Evolutionary conservation across 2,113 vertebrate species (phyloP).

Genomic region (Oceanodroma tethys): DNA sequence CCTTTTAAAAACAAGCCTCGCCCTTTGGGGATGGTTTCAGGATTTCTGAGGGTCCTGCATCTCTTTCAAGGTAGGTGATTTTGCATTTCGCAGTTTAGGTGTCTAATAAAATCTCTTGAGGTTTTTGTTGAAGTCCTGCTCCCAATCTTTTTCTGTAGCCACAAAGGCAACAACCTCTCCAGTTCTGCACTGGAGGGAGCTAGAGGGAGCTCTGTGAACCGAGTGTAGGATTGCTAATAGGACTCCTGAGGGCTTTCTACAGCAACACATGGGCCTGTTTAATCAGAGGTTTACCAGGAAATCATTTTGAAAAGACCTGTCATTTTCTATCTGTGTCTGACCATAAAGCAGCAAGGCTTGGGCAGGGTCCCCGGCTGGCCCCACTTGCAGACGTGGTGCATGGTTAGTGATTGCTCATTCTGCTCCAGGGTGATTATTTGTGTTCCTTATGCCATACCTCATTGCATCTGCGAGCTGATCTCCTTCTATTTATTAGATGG

Average conservation of each 20-base stretch:
- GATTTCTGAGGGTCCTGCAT: background rate
- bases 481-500: background rate
- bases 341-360: background rate
- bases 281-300: background rate
- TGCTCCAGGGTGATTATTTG: slow-evolving; percentile 32
- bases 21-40: background rate
- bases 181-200: background rate
- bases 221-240: background rate
- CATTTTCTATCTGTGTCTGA: background rate
- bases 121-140: background rate
- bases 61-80: background rate
- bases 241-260: background rate
- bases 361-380: background rate
- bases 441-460: slow-evolving; percentile 41
- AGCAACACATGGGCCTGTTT: background rate
- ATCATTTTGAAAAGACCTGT: background rate
- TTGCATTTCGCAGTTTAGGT: background rate
- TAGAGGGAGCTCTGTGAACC: background rate
- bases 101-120: background rate
- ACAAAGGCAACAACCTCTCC: background rate
- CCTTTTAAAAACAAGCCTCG: background rate
- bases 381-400: background rate
- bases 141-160: background rate
- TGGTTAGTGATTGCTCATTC: background rate
- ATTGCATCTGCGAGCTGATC: background rate